Base-by-base conservation (phyloP, 2,113 vertebrate species). In the Sturnira hondurensis region DNA sequence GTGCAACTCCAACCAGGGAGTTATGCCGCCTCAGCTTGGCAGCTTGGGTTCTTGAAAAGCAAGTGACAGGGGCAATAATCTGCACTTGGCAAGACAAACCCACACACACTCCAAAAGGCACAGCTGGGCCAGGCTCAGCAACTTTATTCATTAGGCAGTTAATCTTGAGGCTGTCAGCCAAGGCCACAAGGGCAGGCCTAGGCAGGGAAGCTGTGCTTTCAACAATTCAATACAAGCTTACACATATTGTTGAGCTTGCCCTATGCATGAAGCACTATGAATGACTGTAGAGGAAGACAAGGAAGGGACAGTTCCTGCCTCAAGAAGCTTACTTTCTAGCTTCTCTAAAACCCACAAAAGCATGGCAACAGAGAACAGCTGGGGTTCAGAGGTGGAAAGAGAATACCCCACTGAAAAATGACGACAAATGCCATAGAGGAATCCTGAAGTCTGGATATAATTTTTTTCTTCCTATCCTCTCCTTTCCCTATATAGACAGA, bases 41-140 rank as follows among this genome's bases (percentile, higher is more conserved):
- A 43, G 86, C 54, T 56, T 3, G 0, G 24, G 81, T 80, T 93
- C 89, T 85, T 93, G 93, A 96, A 84, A 93, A 94, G 94, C 61
- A 16, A 93, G 91, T 96, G 96, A 97, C 96, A 94, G 86, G 86
- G 94, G 91, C 96, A 95, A 93, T 97, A 78, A 96, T 86, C 61
- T 94, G 88, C 81, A 38, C 70, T 97, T 97, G 97, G 96, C 96
- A 93, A 54, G 73, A 84, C 65, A 56, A 97, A 93, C 74, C 83
- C 89, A 84, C 89, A 90, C 65, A 74, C 82, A 33, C 71, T 95
- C 76, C 65, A 97, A 96, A 96, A 97, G 93, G 86, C 91, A 85
- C 91, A 87, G 86, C 96, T 93, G 95, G 95, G 85, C 94, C 70
- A 84, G 91, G 58, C 86, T 86, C 83, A 93, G 95, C 91, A 94